Evolutionary conservation across 1,140 invertebrate genomes (phyloP), one percentile per base, ranked within the genome.

Genomic region (Drosophila triauraria): DNA sequence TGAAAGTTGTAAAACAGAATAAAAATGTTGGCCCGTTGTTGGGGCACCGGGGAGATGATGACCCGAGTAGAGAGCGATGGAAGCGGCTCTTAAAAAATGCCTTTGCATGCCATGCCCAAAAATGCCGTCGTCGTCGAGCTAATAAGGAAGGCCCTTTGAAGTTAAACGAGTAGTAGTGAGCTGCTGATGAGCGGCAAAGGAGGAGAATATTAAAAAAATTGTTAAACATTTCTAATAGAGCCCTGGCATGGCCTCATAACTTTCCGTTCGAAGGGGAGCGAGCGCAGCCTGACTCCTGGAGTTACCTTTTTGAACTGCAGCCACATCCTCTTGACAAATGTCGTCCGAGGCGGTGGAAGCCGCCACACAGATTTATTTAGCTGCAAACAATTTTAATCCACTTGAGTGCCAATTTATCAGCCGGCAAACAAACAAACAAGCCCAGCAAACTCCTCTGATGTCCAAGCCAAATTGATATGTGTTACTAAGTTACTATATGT

Each of bases 361-460:
- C 9, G 40, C 35, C 71, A 62, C 80, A 63, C 75, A 80, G 68
- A 87, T 90, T 88, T 90, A 81, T 88, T 72, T 75, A 84, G 78
- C 82, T 81, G 54, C 61, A 68, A 56, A 46, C 67, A 76, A 71
- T 91, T 92, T 92, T 92, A 92, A 92, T 92, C 87, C 87, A 88
- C 82, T 92, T 92, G 84, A 92, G 91, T 92, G 91, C 77, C 82
- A 76, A 92, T 92, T 92, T 92, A 71, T 92, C 91, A 56, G 59
- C 35, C 47, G n/a, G 25, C 40, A 30, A 61, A 23, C 25, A 61
- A 54, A 60, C 61, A 76, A 20, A 38, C 47, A 38, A 65, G 40
- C 15, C 44, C 30, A 42, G 32, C 25, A 63, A 40, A 23, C 44
- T 68, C 12, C 8, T 20, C 10, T 32, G 35, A 15, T 57, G 50